Evolutionary conservation across 2,888 invertebrate genomes (phyloP).

Genomic region (Coecobrya sp.): DNA sequence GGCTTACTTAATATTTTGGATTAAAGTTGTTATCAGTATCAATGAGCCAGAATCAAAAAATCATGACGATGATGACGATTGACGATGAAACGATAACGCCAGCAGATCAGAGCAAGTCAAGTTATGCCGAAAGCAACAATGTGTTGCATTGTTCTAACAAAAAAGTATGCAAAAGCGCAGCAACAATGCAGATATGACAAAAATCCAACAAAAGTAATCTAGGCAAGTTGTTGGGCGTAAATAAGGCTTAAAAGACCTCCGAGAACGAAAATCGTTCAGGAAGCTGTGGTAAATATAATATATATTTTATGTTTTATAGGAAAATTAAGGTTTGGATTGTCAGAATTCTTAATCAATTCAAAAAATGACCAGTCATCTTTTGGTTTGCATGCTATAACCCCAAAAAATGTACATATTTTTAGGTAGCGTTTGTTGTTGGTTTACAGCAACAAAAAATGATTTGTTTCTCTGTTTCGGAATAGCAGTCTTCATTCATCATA

Average conservation of each 20-base stretch:
- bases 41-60: constrained; percentile 12
- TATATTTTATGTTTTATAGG: too few relatives aligned
- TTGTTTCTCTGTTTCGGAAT: constrained; percentile 63
- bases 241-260: neutral
- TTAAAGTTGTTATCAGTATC: constrained; percentile 20
- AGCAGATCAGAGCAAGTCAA: neutral
- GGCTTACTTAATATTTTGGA: constrained; percentile 33
- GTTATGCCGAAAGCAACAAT: constrained; percentile 35
- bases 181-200: neutral
- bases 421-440: neutral
- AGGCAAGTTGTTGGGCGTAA: neutral
- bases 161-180: neutral
- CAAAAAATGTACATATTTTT: too few relatives aligned
- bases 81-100: neutral
- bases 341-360: too few relatives aligned
- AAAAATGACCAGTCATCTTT: too few relatives aligned
- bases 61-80: neutral
- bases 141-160: neutral
- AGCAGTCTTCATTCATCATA: constrained; percentile 36
- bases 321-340: too few relatives aligned
- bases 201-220: neutral
- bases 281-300: neutral
- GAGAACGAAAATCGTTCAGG: neutral
- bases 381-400: neutral
- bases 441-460: constrained; percentile 24